Evolutionary conservation across 2,797 vertebrate species (phyloP).

Genomic region (Hyperoplus immaculatus): DNA sequence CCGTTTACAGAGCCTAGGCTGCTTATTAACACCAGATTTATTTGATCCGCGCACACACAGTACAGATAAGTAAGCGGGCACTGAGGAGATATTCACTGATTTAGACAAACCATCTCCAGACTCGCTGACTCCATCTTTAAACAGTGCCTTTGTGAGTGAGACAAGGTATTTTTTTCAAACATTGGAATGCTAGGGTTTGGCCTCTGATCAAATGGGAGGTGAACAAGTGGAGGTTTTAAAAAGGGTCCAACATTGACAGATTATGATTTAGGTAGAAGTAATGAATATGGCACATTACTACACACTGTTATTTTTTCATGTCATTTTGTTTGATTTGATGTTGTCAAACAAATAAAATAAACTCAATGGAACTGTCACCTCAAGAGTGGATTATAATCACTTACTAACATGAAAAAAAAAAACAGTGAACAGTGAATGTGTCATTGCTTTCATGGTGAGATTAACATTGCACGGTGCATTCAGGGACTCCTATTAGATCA

Average conservation of each 20-base stretch:
- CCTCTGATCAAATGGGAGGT: not conserved
- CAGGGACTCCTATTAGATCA: constrained; percentile 69
- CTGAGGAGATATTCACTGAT: too few species aligned
- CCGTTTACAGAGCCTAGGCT: too few species aligned
- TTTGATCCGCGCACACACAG: too few species aligned
- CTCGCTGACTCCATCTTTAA: too few species aligned
- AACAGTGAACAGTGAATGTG: constrained; percentile 28
- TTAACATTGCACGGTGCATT: constrained; percentile 39
- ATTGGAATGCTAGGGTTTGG: too few species aligned
- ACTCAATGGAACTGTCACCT: not conserved
- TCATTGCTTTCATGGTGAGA: constrained; percentile 60
- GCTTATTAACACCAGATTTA: too few species aligned
- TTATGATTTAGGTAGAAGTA: not conserved
- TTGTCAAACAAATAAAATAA: not conserved
- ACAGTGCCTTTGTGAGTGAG: too few species aligned
- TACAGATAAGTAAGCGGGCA: too few species aligned
- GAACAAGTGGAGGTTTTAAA: not conserved
- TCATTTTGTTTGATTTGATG: not conserved
- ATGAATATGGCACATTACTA: not conserved
- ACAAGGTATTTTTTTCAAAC: too few species aligned
- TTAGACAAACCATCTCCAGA: too few species aligned
- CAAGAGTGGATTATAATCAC: not conserved
- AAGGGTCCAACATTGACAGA: not conserved
- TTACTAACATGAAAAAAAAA: constrained; percentile 19
- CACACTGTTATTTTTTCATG: not conserved